Evolutionary conservation across 2,888 invertebrate genomes (phyloP), one percentile per base, ranked within the genome.

Genomic region (Leptothorax acervorum): DNA sequence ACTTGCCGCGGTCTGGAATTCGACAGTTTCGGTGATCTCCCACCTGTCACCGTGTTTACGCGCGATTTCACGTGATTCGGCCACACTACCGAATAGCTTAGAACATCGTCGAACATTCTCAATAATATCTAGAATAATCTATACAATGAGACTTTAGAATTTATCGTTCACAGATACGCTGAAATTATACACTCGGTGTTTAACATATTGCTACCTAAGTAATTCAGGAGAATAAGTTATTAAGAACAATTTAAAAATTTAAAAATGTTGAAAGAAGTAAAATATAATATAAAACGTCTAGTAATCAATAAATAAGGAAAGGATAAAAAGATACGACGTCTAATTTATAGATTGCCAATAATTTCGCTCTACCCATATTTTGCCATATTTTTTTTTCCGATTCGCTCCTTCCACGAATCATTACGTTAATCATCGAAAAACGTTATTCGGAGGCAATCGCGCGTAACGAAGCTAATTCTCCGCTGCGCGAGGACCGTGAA

Each of bases 401-500:
- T 28, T 18, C 79, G 71, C 28, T 39, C 8, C 71, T 79, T 81
- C 79, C 48, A 39, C 79, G 73, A 73, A 81, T 81, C 73, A 81
- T 81, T 81, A 81, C 73, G 79, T 73, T 81, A 81, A 81, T 81
- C 60, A 73, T 73, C 60, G 28, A 73, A 28, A 62, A 79, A 79
- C 79, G 73, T 73, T 71, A 81, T 51, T 81, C 48, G 60, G 8
- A 39, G n/a, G 73, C 73, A 73, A 81, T 60, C 60, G 79, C 60
- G 60, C 79, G 79, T 81, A 81, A 81, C 79, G 79, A 81, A 81
- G 60, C 73, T 60, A 81, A 81, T 81, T 81, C 60, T 35, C 73
- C 39, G 73, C 62, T 35, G 71, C 39, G 73, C 63, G 74, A 65
- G 42, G 18, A 28, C 57, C 60, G 11, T 35, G 62, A 75, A 35